Percentiles rank a stretch among this genome's conserved stretches.
Conservation (phyloP, 30 jellyfish, hydroid and myxozoan species). For the Hydractinia symbiolongicarpus region DNA sequence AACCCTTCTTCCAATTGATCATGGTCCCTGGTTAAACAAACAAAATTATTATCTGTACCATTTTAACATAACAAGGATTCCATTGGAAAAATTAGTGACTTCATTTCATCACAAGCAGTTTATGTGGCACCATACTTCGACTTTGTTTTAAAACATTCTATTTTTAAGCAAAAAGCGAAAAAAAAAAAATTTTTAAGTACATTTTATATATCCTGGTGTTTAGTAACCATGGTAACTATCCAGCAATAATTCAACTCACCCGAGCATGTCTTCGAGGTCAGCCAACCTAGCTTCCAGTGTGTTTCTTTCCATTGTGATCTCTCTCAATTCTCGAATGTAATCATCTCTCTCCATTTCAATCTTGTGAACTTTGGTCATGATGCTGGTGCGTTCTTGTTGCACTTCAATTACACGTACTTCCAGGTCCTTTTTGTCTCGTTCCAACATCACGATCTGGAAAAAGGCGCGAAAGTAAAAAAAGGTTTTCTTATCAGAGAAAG, state of each 20-base stretch:
- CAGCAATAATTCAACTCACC: conserved; percentile 26
- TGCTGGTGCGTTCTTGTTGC: conserved; percentile 53
- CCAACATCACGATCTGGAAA: conserved; percentile 66
- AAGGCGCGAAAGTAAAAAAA: background rate
- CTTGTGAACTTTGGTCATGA: conserved; percentile 57
- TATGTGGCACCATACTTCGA: background rate
- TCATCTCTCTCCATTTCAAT: conserved; percentile 82
- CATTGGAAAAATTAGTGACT: background rate
- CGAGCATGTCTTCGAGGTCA: conserved; percentile 79
- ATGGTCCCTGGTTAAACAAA: conserved; percentile 59
- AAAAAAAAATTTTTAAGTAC: background rate
- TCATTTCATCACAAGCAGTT: background rate
- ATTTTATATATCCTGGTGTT: too few species aligned
- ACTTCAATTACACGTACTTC: conserved; percentile 53
- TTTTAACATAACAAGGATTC: too few species aligned
- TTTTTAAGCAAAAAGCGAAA: background rate
- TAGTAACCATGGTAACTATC: too few species aligned
- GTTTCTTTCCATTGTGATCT: conserved; percentile 55
- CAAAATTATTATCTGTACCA: too few species aligned
- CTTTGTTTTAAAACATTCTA: too few species aligned
- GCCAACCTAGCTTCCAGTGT: conserved; percentile 66
- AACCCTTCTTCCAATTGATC: conserved; percentile 96
- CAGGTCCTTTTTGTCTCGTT: conserved; percentile 79
- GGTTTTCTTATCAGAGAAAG: too few species aligned
- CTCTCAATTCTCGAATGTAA: conserved; percentile 66